A percentile compares a stretch with the other conserved stretches of the same genome.
Conservation (phyloP, 2,888 invertebrate species). For the Coelinius sp. region DNA sequence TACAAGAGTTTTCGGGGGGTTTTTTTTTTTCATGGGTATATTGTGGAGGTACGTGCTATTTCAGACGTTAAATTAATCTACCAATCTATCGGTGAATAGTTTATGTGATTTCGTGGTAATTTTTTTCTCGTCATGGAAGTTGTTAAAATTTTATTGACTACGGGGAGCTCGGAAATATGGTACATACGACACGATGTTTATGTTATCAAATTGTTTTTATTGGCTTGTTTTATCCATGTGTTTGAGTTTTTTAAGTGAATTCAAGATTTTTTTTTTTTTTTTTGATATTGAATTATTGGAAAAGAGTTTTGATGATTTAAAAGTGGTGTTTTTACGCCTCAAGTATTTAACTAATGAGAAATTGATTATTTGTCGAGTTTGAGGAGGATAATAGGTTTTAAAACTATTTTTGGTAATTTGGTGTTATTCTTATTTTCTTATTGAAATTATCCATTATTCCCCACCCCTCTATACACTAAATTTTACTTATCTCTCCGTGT, state of each 20-base stretch:
- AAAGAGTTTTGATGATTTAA: background rate
- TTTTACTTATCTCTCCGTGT: slow-evolving; percentile 43
- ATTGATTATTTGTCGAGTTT: background rate
- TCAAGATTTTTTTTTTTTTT: background rate
- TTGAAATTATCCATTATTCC: slow-evolving; percentile 8
- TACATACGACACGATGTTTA: slow-evolving; percentile 14
- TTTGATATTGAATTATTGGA: background rate
- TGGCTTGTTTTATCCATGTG: background rate
- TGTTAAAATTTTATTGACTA: background rate
- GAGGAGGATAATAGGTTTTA: background rate
- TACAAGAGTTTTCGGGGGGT: background rate
- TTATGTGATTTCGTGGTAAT: background rate
- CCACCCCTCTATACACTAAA: slow-evolving; percentile 33
- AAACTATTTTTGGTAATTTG: background rate
- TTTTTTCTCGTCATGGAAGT: background rate
- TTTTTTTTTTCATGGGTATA: background rate
- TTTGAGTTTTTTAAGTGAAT: background rate
- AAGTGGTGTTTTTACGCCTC: background rate
- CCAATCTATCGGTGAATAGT: background rate
- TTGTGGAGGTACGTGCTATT: background rate
- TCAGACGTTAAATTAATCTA: background rate
- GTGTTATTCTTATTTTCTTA: background rate
- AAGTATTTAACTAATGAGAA: background rate
- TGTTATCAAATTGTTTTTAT: slow-evolving; percentile 26
- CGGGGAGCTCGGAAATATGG: background rate